A percentile compares a stretch with the other conserved stretches of the same genome.
Conservation (phyloP, 2,113 vertebrate species). For the Cercopithecus mona region DNA sequence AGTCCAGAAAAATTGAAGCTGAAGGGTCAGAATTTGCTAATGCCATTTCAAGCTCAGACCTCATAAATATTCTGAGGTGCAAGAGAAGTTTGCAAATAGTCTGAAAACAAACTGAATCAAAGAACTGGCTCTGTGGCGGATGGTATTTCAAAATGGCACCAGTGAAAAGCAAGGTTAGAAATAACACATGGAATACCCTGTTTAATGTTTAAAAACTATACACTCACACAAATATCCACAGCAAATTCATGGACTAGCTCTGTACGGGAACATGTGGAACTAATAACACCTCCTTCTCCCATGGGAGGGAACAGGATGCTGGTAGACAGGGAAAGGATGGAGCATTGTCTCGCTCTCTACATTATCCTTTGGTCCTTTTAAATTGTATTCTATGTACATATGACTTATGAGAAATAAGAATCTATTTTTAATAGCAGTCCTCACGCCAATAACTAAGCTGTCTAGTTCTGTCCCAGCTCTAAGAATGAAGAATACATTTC, state of each 20-base stretch:
- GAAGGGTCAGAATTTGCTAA: constrained; percentile 66
- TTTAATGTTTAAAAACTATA: neutral
- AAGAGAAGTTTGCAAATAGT: constrained; percentile 44
- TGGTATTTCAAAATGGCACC: constrained; percentile 54
- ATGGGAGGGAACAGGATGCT: neutral
- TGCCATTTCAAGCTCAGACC: constrained; percentile 1
- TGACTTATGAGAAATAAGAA: constrained; percentile 5
- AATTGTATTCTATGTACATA: neutral
- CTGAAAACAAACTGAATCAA: constrained; percentile 36
- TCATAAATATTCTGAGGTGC: constrained; percentile 17
- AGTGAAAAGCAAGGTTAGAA: neutral
- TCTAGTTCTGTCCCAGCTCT: neutral
- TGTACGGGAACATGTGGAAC: neutral
- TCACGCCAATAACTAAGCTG: neutral
- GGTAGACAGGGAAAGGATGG: neutral
- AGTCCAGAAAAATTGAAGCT: constrained; percentile 48
- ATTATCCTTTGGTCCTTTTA: neutral
- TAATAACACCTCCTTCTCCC: neutral
- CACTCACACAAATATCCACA: neutral
- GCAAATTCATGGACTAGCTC: neutral
- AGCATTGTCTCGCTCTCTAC: neutral
- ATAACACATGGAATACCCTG: neutral
- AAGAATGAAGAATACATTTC: neutral
- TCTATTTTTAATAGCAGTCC: neutral
- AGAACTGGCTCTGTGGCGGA: neutral